Percentiles rank a stretch among this genome's conserved stretches.
Conservation (phyloP, 2,888 invertebrate species). For the Scaptomyza caliginosa region DNA sequence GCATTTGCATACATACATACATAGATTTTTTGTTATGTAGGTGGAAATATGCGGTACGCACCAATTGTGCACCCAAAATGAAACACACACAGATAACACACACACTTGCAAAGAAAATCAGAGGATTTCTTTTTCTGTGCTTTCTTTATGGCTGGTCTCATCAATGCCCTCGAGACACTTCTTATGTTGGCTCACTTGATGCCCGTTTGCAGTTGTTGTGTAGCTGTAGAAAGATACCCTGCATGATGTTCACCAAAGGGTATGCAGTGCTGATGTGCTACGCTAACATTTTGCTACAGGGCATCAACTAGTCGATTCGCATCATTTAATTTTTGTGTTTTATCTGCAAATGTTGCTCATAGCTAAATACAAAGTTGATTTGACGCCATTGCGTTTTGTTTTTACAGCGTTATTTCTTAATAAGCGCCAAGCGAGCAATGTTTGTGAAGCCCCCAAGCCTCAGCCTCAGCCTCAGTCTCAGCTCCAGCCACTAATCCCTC, state of each 20-base stretch:
- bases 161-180: slow-evolving; percentile 51
- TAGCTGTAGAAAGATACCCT: slow-evolving; percentile 31
- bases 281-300: slow-evolving; percentile 1
- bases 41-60: slow-evolving; percentile 17
- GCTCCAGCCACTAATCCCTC: not conserved
- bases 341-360: slow-evolving; percentile 50
- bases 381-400: slow-evolving; percentile 73
- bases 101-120: slow-evolving; percentile 23
- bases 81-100: not conserved
- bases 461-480: not conserved
- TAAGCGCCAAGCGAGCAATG: slow-evolving; percentile 46
- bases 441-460: not conserved
- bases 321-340: slow-evolving; percentile 14
- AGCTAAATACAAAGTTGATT: slow-evolving; percentile 67
- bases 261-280: not conserved
- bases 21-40: slow-evolving; percentile 4
- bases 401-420: slow-evolving; percentile 71
- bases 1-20: slow-evolving; percentile 27
- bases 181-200: slow-evolving; percentile 25
- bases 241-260: too few relatives aligned
- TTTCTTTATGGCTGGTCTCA: slow-evolving; percentile 11
- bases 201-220: slow-evolving; percentile 9
- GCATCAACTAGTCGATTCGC: slow-evolving; percentile 1
- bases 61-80: slow-evolving; percentile 23
- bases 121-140: slow-evolving; percentile 6